Percentiles rank a stretch among this genome's conserved stretches.
These are phyloP conservation scores for Adineta ricciae DNA, from an alignment of 2,888 invertebrate genomes.

Conservation along the genomic window DNA sequence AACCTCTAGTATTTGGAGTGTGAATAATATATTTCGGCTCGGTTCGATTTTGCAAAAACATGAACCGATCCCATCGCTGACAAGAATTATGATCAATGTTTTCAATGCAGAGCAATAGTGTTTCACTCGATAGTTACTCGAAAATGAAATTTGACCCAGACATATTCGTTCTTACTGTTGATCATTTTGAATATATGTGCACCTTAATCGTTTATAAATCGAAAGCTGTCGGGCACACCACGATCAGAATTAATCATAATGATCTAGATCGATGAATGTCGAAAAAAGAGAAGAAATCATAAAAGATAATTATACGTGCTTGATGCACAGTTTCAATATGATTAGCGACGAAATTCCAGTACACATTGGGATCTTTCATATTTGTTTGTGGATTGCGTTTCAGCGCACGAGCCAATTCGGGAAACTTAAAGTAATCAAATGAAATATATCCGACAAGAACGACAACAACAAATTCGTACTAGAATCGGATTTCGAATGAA, in stretches of 20 bases:
- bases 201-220: conserved; percentile 88
- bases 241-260: conserved; percentile 59
- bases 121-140: conserved; percentile 51
- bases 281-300: too few species aligned
- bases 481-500: conserved; percentile 72
- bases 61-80: too few species aligned
- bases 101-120: too few species aligned
- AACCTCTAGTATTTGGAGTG: too few species aligned
- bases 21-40: too few species aligned
- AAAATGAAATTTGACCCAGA: conserved; percentile 83
- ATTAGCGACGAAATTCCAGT: conserved; percentile 84
- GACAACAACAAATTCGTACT: conserved; percentile 37
- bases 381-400: conserved; percentile 76
- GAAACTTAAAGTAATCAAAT: conserved; percentile 56
- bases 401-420: conserved; percentile 89
- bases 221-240: conserved; percentile 81
- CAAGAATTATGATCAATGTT: conserved; percentile 3
- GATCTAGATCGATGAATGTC: too few species aligned
- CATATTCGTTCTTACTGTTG: conserved; percentile 62
- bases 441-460: neutral
- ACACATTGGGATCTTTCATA: conserved; percentile 76
- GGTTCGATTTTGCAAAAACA: too few species aligned
- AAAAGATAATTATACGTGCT: conserved; percentile 69
- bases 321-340: conserved; percentile 72
- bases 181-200: conserved; percentile 84